These are phyloP conservation scores for Plumapathes pennacea DNA, from an alignment of 92 coral and sea anemone species.

Conservation along the genomic window DNA sequence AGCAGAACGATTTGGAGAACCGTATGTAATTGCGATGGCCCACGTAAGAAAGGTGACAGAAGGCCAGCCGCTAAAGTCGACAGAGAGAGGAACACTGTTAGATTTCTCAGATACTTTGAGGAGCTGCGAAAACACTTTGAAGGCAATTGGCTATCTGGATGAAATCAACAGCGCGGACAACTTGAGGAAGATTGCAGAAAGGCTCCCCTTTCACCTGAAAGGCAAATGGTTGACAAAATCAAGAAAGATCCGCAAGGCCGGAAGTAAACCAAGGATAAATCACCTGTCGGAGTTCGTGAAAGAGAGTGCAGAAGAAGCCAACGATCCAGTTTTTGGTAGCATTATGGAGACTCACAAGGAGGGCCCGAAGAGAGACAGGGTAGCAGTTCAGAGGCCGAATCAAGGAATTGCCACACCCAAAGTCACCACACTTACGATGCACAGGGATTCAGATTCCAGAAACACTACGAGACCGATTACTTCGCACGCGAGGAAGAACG, in stretches of 20 bases:
- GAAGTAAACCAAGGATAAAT: slow-evolving; percentile 6
- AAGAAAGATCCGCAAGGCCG: slow-evolving; percentile 13
- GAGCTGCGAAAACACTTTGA: slow-evolving; percentile 33
- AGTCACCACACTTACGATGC: background rate
- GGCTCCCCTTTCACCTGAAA: slow-evolving; percentile 37
- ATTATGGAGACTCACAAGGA: slow-evolving; percentile 10
- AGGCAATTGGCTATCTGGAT: slow-evolving; percentile 46
- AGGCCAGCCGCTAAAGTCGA: slow-evolving; percentile 43
- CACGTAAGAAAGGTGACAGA: slow-evolving; percentile 24
- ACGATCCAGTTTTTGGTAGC: slow-evolving; percentile 52
- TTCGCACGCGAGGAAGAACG: too few relatives aligned
- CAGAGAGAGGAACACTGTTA: slow-evolving; percentile 11
- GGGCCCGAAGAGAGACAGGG: background rate
- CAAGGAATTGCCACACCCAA: background rate
- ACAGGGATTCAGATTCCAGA: background rate
- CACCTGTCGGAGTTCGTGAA: slow-evolving; percentile 44
- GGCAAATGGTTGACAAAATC: slow-evolving; percentile 25
- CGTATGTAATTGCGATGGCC: slow-evolving; percentile 25
- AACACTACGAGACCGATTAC: background rate
- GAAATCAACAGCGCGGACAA: slow-evolving; percentile 45
- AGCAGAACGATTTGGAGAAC: slow-evolving; percentile 52
- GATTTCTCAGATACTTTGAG: slow-evolving; percentile 31
- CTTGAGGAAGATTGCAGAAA: slow-evolving; percentile 27
- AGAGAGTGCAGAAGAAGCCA: slow-evolving; percentile 17
- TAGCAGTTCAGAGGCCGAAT: background rate